phyloP scores from a whole-genome alignment of 2,113 vertebrate genomes.

The Chiloscyllium plagiosum region DNA sequence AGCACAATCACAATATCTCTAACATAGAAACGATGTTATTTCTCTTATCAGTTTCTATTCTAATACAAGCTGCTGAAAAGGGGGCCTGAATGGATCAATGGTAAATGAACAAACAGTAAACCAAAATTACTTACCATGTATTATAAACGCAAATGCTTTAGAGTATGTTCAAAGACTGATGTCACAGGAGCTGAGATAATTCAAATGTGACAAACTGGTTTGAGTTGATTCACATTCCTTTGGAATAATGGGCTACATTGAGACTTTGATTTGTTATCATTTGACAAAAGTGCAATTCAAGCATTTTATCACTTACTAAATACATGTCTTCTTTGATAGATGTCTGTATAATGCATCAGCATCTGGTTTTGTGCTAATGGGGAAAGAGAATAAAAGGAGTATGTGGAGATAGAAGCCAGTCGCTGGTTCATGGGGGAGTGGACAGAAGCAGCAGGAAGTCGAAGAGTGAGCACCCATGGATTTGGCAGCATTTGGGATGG shows the following conservation, averaged over 20 bases:
- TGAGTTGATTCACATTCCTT: background rate
- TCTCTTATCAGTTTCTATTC: background rate
- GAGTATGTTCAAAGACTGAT: background rate
- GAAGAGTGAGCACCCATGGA: background rate
- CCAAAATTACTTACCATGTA: background rate
- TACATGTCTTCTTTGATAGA: background rate
- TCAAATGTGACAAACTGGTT: background rate
- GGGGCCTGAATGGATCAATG: background rate
- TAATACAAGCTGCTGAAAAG: background rate
- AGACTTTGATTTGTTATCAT: background rate
- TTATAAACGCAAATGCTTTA: background rate
- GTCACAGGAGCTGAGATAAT: background rate
- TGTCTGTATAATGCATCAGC: background rate
- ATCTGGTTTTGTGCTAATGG: background rate
- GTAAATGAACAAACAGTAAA: conserved; percentile 1
- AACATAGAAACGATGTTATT: background rate
- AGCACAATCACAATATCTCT: background rate
- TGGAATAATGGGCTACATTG: background rate
- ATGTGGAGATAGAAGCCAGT: background rate
- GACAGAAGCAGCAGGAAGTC: background rate
- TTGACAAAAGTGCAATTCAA: background rate
- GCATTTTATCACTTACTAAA: background rate
- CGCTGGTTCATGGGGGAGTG: background rate
- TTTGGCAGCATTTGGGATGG: background rate
- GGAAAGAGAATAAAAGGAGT: background rate